Base-by-base conservation (phyloP, 2,888 invertebrate genomes). In the Opisthograptis luteolata region DNA sequence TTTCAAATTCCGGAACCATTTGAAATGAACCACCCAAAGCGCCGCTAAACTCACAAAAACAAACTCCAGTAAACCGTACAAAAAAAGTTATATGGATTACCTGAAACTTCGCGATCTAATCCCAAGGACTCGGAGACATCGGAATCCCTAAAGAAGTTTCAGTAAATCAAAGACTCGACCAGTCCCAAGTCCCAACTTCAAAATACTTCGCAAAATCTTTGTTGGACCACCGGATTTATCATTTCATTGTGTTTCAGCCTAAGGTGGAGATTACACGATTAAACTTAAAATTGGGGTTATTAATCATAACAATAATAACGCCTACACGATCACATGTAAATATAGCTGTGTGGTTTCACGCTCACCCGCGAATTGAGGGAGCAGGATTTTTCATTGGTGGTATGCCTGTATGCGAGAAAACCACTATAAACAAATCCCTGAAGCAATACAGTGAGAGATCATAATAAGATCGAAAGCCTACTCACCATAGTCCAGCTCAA, bases 231-330 rank as follows among this genome's bases (percentile, higher is more conserved):
- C 27, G 39, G 50, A 50, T 50, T 50, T 44, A 50, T 50, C 40
- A 50, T 50, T 50, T 44, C 37, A 50, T 50, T 50, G 44, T 44
- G 39, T 50, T 50, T 35, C 17, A 31, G 50, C 50, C 44, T 50
- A 44, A 44, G 41, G 50, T 40, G 35, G 50, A 51, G n/a, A n/a
- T n/a, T n/a, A n/a, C n/a, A n/a, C n/a, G n/a, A n/a, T n/a, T n/a
- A n/a, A n/a, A n/a, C n/a, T n/a, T n/a, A n/a, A n/a, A n/a, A n/a
- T n/a, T n/a, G n/a, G n/a, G n/a, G n/a, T n/a, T n/a, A n/a, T n/a
- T n/a, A n/a, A n/a, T n/a, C n/a, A n/a, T n/a, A n/a, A n/a, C n/a
- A n/a, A n/a, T n/a, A n/a, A n/a, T n/a, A n/a, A n/a, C n/a, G n/a
- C n/a, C n/a, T n/a, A n/a, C n/a, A n/a, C n/a, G n/a, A n/a, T n/a